Evolutionary conservation across 2,888 invertebrate genomes (phyloP), one percentile per base, ranked within the genome.

Genomic region (Idaea biselata): DNA sequence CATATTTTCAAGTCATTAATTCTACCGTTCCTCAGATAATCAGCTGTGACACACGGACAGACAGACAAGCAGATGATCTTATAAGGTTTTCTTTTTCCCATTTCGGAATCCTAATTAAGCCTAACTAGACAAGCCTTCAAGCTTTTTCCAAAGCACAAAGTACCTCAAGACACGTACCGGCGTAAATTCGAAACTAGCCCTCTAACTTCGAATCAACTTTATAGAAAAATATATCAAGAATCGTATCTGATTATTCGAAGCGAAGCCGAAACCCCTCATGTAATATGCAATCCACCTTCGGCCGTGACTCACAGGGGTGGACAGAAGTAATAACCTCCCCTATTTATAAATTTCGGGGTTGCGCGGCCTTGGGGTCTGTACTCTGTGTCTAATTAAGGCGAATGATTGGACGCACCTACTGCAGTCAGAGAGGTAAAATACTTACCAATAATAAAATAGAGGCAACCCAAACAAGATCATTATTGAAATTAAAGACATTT

Each of bases 251-350:
- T 44, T 44, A 44, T 8, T 44, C 44, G 44, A 44, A 11, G 44
- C 44, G 8, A 25, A 25, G 25, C 44, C 44, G 44, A 44, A 44
- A 14, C 44, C 44, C 44, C 44, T 44, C 44, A 44, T 44, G 44
- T 44, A 63, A 60, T 64, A 65, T 64, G 62, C 69, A 71, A 73
- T 67, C 69, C 72, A 73, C 72, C 68, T 60, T 60, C 65, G 58
- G 56, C 67, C 65, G 60, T 75, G 78, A 79, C 65, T 78, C 80
- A 77, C 62, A 59, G 74, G 80, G 80, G 75, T 75, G 74, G 71
- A 74, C 77, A 72, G 73, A 74, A 75, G 73, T 76, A 81, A 78
- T 77, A 80, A 75, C 73, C 74, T 67, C 77, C 78, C 82, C 84
- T 83, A 74, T 74, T 76, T 77, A 73, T 74, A 70, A 69, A 65